Conservation (phyloP, 1,140 invertebrate species). For the Heterodera schachtii region DNA sequence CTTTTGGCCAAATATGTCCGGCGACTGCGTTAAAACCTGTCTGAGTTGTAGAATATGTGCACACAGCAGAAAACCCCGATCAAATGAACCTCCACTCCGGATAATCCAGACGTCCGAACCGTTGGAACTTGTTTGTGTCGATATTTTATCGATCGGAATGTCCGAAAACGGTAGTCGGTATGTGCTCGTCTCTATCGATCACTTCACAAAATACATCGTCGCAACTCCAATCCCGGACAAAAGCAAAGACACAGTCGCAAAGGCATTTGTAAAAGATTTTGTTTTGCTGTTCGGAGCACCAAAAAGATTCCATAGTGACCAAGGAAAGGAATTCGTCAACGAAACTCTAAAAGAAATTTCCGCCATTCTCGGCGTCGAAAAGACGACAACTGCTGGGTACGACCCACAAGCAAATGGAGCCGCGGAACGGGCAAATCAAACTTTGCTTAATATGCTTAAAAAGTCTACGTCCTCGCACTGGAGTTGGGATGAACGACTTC, state of each 20-base stretch:
- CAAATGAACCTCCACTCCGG: neutral
- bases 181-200: neutral
- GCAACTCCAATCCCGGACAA: slow-evolving; percentile 2
- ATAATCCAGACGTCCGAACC: neutral
- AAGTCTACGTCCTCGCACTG: neutral
- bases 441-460: neutral
- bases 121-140: neutral
- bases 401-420: slow-evolving; percentile 5
- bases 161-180: neutral
- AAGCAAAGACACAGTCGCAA: neutral
- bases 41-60: neutral
- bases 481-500: neutral
- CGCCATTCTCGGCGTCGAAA: neutral
- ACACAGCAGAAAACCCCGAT: neutral
- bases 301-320: neutral
- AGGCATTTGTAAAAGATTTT: neutral
- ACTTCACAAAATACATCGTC: slow-evolving; percentile 4
- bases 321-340: slow-evolving; percentile 16
- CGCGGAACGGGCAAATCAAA: neutral
- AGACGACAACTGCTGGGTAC: slow-evolving; percentile 5
- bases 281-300: neutral
- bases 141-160: neutral
- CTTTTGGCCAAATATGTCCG: neutral
- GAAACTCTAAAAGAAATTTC: neutral
- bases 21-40: neutral